Percentiles rank a stretch among this genome's conserved stretches.
These are phyloP conservation scores for Ceratitis capitata DNA, from an alignment of 1,140 invertebrate genomes.

Conservation along the genomic window DNA sequence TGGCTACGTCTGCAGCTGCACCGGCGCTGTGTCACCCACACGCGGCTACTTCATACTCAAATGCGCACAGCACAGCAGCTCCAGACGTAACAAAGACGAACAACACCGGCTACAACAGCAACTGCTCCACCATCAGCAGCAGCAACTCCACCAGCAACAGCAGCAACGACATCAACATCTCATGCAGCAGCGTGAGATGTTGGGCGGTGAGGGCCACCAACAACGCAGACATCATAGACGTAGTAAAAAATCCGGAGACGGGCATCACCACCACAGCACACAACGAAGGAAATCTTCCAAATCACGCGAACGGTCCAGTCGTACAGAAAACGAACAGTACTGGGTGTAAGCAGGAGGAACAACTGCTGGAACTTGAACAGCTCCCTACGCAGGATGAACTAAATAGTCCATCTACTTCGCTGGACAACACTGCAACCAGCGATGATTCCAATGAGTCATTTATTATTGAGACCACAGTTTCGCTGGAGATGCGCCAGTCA, in stretches of 20 bases:
- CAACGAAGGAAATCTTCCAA: constrained; percentile 47
- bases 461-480: constrained; percentile 56
- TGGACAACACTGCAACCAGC: constrained; percentile 54
- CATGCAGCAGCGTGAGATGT: constrained; percentile 17
- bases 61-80: constrained; percentile 63
- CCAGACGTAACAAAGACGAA: constrained; percentile 59
- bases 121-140: constrained; percentile 40
- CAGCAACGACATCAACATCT: constrained; percentile 28
- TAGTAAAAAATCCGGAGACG: constrained; percentile 54
- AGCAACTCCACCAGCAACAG: constrained; percentile 41
- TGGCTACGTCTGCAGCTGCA: constrained; percentile 69
- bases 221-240: constrained; percentile 52
- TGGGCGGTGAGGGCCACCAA: not conserved
- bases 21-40: constrained; percentile 63
- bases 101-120: constrained; percentile 46
- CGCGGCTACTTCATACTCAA: constrained; percentile 62
- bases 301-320: constrained; percentile 45
- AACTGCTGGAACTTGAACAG: constrained; percentile 47
- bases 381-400: constrained; percentile 57
- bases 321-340: constrained; percentile 53
- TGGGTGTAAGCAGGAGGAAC: constrained; percentile 54
- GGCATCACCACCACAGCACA: constrained; percentile 35
- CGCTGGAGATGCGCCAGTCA: constrained; percentile 42
- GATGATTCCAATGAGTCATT: constrained; percentile 60
- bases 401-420: constrained; percentile 64